Evolutionary conservation across 2,888 invertebrate species (phyloP).

Genomic region (Gymnosoma rotundatum): DNA sequence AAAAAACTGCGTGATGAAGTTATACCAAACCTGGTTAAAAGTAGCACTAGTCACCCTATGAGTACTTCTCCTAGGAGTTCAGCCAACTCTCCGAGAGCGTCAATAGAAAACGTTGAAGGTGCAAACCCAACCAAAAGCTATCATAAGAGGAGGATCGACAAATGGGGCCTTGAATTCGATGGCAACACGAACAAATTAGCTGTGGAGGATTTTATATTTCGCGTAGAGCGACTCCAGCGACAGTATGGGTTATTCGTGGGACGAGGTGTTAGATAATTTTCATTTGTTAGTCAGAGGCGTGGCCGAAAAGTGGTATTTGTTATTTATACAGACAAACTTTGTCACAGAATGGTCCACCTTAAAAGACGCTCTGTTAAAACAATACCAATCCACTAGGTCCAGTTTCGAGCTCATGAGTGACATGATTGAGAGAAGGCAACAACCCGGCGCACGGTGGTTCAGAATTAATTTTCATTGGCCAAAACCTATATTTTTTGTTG

Average conservation of each 20-base stretch:
- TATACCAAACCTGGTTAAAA: no score
- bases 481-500: no score
- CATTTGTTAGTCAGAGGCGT: not conserved
- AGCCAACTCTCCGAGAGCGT: no score
- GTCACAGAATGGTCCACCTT: not conserved
- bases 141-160: not conserved
- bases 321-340: not conserved
- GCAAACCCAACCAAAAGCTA: not conserved
- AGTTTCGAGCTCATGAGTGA: constrained; percentile 10
- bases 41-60: no score
- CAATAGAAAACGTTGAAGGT: no score
- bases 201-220: not conserved
- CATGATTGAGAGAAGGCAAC: not conserved
- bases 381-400: not conserved
- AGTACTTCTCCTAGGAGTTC: no score
- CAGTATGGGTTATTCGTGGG: not conserved
- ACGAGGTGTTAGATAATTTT: not conserved
- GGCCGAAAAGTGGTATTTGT: not conserved
- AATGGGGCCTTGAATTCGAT: constrained; percentile 5
- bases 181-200: not conserved
- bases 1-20: no score
- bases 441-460: no score
- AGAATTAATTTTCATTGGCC: no score
- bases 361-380: not conserved
- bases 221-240: not conserved